phyloP scores from a whole-genome alignment of 2,888 invertebrate species.

The Xanthostigma xanthostigma region DNA sequence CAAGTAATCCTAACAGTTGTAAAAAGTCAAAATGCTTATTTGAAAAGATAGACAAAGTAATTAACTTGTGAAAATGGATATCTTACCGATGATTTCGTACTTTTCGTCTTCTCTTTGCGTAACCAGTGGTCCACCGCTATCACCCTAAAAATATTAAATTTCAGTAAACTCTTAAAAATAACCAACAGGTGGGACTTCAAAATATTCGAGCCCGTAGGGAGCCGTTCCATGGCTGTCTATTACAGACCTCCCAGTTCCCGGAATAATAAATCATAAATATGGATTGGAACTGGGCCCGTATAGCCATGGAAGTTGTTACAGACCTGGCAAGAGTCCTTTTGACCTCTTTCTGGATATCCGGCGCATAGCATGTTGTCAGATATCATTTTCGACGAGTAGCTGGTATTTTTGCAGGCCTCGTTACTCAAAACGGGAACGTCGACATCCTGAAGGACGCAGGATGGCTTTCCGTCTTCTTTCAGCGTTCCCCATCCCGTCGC shows the following conservation, averaged over 20 bases:
- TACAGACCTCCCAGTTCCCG: background rate
- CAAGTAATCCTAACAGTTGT: too few species aligned
- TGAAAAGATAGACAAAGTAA: too few species aligned
- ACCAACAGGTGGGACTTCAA: too few species aligned
- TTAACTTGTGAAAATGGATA: too few species aligned
- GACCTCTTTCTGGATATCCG: conserved; percentile 53
- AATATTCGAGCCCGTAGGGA: background rate
- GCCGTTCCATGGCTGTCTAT: too few species aligned
- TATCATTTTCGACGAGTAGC: conserved; percentile 71
- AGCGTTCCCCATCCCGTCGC: conserved; percentile 82
- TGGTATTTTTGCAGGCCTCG: conserved; percentile 57
- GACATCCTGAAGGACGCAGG: conserved; percentile 70
- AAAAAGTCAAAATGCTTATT: too few species aligned
- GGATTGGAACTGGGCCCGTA: too few species aligned
- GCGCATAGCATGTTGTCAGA: conserved; percentile 82
- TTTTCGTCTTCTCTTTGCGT: conserved; percentile 54
- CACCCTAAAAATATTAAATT: conserved; percentile 39
- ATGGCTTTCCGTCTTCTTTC: conserved; percentile 72
- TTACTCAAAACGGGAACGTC: conserved; percentile 62
- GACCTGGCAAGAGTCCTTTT: conserved; percentile 73
- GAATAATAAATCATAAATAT: background rate
- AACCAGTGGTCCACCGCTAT: conserved; percentile 67
- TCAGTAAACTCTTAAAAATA: background rate
- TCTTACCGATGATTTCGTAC: conserved; percentile 63
- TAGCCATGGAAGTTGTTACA: conserved; percentile 10